phyloP scores from a whole-genome alignment of 2,113 vertebrate species.

The Sceloporus tristichus region DNA sequence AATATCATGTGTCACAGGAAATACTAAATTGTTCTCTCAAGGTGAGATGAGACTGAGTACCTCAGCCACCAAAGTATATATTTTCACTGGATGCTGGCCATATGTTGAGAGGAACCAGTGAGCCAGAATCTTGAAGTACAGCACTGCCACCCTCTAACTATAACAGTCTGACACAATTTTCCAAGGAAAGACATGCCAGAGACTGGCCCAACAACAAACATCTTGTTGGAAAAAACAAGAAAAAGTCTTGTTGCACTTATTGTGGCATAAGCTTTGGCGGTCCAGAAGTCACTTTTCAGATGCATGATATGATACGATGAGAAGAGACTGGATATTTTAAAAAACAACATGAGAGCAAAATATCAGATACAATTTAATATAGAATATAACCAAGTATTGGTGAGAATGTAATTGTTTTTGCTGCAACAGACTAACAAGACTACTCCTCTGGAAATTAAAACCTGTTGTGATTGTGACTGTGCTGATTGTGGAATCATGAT shows the following conservation, averaged over 20 bases:
- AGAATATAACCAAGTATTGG: not conserved
- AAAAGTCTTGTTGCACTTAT: not conserved
- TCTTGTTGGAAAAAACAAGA: slow-evolving; percentile 8
- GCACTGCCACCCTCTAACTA: not conserved
- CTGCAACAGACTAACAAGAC: not conserved
- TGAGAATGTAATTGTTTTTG: not conserved
- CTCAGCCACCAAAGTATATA: slow-evolving; percentile 49
- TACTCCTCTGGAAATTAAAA: slow-evolving; percentile 16
- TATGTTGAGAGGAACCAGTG: slow-evolving; percentile 20
- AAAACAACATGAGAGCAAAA: not conserved
- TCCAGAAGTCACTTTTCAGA: not conserved
- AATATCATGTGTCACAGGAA: slow-evolving; percentile 43
- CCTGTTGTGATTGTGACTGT: slow-evolving; percentile 21
- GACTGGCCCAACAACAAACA: slow-evolving; percentile 47
- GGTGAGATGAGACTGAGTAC: slow-evolving; percentile 41
- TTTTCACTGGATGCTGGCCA: slow-evolving; percentile 62
- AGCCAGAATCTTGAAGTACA: slow-evolving; percentile 43
- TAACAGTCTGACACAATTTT: slow-evolving; percentile 28
- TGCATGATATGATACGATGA: not conserved
- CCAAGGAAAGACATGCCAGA: slow-evolving; percentile 41
- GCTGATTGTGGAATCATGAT: not conserved
- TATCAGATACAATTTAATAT: not conserved
- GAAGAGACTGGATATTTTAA: not conserved
- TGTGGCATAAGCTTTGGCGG: not conserved
- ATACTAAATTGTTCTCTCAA: slow-evolving; percentile 28